phyloP scores from a whole-genome alignment of 2,888 invertebrate genomes.

The Acronicta leporina region DNA sequence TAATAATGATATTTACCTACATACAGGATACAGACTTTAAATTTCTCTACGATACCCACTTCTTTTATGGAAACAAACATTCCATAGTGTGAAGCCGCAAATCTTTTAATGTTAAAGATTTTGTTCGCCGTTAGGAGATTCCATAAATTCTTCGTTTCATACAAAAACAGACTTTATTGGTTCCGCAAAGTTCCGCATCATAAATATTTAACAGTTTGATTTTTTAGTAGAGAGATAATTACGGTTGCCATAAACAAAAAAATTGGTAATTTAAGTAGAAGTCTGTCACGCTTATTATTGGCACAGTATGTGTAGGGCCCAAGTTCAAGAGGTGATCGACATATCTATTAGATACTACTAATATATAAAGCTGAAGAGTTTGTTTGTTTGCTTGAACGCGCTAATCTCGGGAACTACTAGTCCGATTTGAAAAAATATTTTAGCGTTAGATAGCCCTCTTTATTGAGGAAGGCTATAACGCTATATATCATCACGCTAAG shows the following conservation, averaged over 20 bases:
- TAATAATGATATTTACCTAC: too few species aligned
- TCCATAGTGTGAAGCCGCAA: conserved; percentile 45
- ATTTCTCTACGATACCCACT: too few species aligned
- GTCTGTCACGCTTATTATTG: conserved; percentile 25
- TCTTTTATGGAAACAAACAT: conserved; percentile 5
- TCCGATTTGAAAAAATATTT: too few species aligned
- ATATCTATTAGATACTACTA: too few species aligned
- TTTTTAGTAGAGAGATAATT: conserved; percentile 51
- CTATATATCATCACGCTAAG: too few species aligned
- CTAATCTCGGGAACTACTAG: too few species aligned
- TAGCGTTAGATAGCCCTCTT: too few species aligned
- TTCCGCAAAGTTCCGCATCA: conserved; percentile 59
- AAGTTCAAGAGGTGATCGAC: conserved; percentile 2
- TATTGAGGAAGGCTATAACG: too few species aligned
- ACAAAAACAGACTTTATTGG: conserved; percentile 49
- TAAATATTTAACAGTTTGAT: conserved; percentile 55
- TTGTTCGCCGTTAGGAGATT: conserved; percentile 49
- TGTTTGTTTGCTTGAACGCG: too few species aligned
- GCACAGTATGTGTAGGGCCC: conserved; percentile 28
- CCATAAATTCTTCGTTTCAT: conserved; percentile 34
- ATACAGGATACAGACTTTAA: too few species aligned
- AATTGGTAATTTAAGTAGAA: conserved; percentile 31
- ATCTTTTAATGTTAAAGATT: conserved; percentile 50
- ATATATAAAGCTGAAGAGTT: too few species aligned
- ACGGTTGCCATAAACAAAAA: conserved; percentile 57